Conservation (phyloP, 2,888 invertebrate species). For the Standfussiana lucernea region DNA sequence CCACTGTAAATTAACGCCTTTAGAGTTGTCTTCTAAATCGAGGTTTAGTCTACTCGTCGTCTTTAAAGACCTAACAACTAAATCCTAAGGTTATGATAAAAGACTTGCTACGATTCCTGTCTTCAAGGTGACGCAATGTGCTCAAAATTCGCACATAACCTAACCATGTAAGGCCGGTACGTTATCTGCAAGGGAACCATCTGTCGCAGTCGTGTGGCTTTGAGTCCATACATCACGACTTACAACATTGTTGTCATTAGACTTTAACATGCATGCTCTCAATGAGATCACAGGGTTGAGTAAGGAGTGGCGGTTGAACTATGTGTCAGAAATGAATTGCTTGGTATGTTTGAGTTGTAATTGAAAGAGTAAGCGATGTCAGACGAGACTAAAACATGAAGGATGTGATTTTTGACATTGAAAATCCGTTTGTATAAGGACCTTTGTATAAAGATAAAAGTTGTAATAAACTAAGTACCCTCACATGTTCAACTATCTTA, state of each 20-base stretch:
- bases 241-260: constrained; percentile 56
- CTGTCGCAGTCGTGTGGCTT: constrained; percentile 57
- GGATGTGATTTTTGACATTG: background rate
- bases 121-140: constrained; percentile 35
- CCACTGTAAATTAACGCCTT: background rate
- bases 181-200: constrained; percentile 56
- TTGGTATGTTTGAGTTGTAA: constrained; percentile 17
- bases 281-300: constrained; percentile 53
- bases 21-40: background rate
- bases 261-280: constrained; percentile 35
- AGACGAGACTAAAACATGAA: background rate
- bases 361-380: constrained; percentile 1
- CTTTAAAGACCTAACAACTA: background rate
- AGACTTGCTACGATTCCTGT: background rate
- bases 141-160: constrained; percentile 44
- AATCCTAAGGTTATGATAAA: background rate
- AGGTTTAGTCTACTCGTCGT: background rate
- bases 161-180: constrained; percentile 39
- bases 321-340: constrained; percentile 24
- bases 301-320: constrained; percentile 25
- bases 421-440: background rate
- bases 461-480: background rate
- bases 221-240: constrained; percentile 53
- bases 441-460: background rate
- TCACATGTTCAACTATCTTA: background rate